Conservation (phyloP, 2,113 vertebrate species). For the Stercorarius parasiticus region DNA sequence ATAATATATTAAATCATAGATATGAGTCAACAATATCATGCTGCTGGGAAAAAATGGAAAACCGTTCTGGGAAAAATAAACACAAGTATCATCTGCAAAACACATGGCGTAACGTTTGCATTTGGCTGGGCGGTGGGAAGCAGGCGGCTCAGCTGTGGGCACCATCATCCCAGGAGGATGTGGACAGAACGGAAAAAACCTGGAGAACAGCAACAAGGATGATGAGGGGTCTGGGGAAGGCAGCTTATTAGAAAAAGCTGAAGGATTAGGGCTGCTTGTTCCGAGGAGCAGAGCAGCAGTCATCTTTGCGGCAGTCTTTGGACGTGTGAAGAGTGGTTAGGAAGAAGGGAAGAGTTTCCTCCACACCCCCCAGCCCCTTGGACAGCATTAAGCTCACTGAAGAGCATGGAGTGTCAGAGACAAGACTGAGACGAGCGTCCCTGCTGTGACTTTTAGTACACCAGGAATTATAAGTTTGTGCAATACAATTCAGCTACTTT, state of each 20-base stretch:
- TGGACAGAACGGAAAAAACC: background rate
- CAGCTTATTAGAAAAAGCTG: background rate
- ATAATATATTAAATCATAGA: background rate
- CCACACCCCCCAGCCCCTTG: background rate
- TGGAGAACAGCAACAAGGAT: background rate
- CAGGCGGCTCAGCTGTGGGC: background rate
- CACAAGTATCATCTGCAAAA: conserved; percentile 19
- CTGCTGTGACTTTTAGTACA: background rate
- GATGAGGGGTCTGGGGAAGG: background rate
- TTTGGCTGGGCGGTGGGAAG: background rate
- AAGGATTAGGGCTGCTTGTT: background rate
- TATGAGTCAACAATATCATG: background rate
- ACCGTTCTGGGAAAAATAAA: conserved; percentile 7
- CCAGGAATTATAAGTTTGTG: background rate
- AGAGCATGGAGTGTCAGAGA: background rate
- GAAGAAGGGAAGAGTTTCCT: background rate
- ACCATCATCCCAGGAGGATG: background rate
- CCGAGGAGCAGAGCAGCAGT: background rate
- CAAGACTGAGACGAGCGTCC: background rate
- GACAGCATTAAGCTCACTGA: background rate
- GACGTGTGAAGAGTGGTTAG: background rate
- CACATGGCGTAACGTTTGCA: background rate
- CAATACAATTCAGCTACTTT: background rate
- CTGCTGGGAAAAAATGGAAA: conserved; percentile 54
- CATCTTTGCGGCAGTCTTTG: background rate